Base-by-base conservation (phyloP, 2,797 vertebrate species). In the Sarcophilus harrisii region DNA sequence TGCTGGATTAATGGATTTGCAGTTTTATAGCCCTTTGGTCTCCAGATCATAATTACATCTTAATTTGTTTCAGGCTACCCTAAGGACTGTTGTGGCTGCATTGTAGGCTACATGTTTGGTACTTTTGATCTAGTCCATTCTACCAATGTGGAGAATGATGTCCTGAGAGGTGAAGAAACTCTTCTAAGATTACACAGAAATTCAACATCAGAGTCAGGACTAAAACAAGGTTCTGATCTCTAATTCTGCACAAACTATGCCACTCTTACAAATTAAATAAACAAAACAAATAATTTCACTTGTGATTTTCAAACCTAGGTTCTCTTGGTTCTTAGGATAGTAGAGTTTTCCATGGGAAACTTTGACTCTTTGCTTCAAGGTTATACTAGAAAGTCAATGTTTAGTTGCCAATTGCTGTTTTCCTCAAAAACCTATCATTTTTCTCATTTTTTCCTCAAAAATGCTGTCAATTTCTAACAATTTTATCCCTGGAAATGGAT, bases 401-500 rank as follows among this genome's bases (percentile, higher is more conserved):
- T 73, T 38, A 16, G 91, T 30, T 57, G 60, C 57, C 16, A 90
- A 91, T 92, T 52, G 90, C 30, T 45, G 29, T 57, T 89, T 95
- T 95, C 89, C 58, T 91, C 95, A 92, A 60, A 96, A 57, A 92
- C 28, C 6, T 73, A 28, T 92, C 92, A 32, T 49, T 73, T 90
- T 91, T 60, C 16, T 91, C 38, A 90, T 28, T 73, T 96, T 95
- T 9, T 90, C 66, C 58, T 94, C 92, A 60, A 95, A 92, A 95
- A 58, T 93, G 66, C 81, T 16, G 28, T 24, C 90, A 55, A 45
- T 38, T 58, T 29, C 0, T 29, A 27, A 32, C 57, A 29, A 58
- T 66, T 92, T 92, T 62, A 93, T 57, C 93, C 92, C 87, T 90
- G 49, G 28, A 58, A 58, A 58, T 12, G 30, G 1, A 90, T 4